These are phyloP conservation scores for Griposia aprilina DNA, from an alignment of 2,888 invertebrate species.

Conservation along the genomic window DNA sequence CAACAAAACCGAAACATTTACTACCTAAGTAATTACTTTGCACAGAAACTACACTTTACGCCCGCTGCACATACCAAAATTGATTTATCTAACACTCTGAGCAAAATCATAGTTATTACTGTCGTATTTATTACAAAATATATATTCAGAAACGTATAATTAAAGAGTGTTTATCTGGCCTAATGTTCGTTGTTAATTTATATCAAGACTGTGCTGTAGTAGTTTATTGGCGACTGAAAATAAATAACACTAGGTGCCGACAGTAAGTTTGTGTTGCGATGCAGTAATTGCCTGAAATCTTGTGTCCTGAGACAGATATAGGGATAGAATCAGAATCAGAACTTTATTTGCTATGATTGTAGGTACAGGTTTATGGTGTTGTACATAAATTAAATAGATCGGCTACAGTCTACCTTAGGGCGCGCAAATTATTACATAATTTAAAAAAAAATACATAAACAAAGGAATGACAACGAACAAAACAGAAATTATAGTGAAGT, in stretches of 20 bases:
- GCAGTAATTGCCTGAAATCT: neutral
- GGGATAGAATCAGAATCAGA: too few species aligned
- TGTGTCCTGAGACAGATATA: neutral
- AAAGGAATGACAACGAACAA: too few species aligned
- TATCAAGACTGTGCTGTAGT: neutral
- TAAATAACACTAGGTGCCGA: conserved; percentile 15
- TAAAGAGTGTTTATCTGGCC: conserved; percentile 15
- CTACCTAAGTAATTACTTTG: neutral
- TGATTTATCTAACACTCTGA: conserved; percentile 9
- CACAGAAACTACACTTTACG: neutral
- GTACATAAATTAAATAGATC: too few species aligned
- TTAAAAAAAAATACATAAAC: too few species aligned
- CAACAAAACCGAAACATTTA: neutral
- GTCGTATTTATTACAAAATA: conserved; percentile 16
- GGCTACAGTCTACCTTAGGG: too few species aligned
- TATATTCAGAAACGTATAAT: conserved; percentile 7
- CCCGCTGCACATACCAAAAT: neutral
- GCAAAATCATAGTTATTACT: conserved; percentile 18
- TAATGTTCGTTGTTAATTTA: conserved; percentile 30
- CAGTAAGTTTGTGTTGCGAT: neutral
- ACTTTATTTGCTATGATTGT: too few species aligned
- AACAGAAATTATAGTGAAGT: too few species aligned
- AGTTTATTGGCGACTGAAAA: conserved; percentile 29
- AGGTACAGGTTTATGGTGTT: too few species aligned
- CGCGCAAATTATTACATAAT: too few species aligned